Evolutionary conservation across 2,888 invertebrate genomes (phyloP).

Genomic region (Nymphalis polychloros): DNA sequence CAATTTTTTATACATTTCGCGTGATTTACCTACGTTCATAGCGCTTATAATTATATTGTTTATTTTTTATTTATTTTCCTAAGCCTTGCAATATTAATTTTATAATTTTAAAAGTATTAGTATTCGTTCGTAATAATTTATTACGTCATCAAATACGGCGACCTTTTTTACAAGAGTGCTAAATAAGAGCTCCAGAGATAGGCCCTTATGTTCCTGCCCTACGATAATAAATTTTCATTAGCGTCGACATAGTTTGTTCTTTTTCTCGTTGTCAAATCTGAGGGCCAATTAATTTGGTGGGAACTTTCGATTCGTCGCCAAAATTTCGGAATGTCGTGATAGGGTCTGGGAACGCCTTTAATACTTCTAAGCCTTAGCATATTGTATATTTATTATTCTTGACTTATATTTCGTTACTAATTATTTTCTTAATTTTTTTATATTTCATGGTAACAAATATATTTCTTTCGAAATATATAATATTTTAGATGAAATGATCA

Average conservation of each 20-base stretch:
- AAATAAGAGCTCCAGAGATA: conserved; percentile 33
- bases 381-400: no score
- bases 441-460: no score
- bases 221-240: conserved; percentile 56
- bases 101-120: no score
- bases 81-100: no score
- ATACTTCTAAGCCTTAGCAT: not conserved
- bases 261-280: conserved; percentile 55
- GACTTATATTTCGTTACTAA: no score
- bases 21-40: no score
- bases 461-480: no score
- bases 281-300: conserved; percentile 56
- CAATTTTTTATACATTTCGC: no score
- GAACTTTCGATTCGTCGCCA: conserved; percentile 60
- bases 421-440: no score
- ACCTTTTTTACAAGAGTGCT: conserved; percentile 25
- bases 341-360: conserved; percentile 44
- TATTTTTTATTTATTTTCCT: no score
- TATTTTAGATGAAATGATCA: no score
- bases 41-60: no score
- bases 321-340: conserved; percentile 49
- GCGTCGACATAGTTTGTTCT: conserved; percentile 48
- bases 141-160: conserved; percentile 34
- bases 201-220: conserved; percentile 30
- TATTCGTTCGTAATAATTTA: conserved; percentile 30